These are phyloP conservation scores for Promerops cafer DNA, from an alignment of 2,113 vertebrate genomes.

Conservation along the genomic window DNA sequence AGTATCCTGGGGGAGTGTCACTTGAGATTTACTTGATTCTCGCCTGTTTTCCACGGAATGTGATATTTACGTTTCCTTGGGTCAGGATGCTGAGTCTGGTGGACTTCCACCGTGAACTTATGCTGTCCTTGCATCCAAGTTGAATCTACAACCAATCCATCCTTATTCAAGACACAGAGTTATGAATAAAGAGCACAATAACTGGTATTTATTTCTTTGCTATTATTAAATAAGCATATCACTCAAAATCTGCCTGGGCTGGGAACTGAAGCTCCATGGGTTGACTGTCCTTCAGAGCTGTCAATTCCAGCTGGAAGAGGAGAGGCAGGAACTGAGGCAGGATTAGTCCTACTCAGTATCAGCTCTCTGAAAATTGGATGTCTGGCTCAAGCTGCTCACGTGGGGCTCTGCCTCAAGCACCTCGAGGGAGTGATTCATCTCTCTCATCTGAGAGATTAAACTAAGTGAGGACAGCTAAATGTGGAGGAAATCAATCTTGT, in stretches of 20 bases:
- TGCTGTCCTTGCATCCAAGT: neutral
- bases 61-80: neutral
- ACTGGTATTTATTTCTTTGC: neutral
- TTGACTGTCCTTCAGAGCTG: neutral
- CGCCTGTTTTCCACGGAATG: neutral
- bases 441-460: neutral
- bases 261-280: neutral
- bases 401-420: neutral
- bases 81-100: neutral
- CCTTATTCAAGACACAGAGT: neutral
- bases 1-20: neutral
- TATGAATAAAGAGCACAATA: neutral
- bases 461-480: constrained; percentile 4
- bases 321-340: neutral
- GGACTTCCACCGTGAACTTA: neutral
- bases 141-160: neutral
- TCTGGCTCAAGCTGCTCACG: neutral
- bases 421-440: neutral
- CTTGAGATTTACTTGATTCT: neutral
- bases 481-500: neutral
- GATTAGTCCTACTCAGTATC: neutral
- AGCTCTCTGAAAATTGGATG: neutral
- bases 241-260: neutral
- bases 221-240: neutral
- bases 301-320: neutral